These are phyloP conservation scores for Automeris io DNA, from an alignment of 2,888 invertebrate genomes.

Conservation along the genomic window DNA sequence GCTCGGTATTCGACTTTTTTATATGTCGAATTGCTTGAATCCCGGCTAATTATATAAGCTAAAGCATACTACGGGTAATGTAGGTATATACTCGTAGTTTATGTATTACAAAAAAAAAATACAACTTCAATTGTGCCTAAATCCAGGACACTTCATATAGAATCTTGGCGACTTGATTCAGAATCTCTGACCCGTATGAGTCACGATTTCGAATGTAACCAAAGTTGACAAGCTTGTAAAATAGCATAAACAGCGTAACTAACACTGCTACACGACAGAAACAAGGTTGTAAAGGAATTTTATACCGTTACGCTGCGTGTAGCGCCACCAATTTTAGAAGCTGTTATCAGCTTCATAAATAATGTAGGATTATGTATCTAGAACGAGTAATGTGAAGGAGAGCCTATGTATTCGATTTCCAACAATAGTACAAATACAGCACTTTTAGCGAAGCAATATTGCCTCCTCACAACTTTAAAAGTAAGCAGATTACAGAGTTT, in stretches of 20 bases:
- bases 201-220: constrained; percentile 34
- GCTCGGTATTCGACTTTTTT: no score
- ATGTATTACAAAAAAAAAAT: no score
- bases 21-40: no score
- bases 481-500: no score
- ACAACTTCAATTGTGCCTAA: neutral
- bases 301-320: constrained; percentile 52
- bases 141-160: neutral
- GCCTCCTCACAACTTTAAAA: neutral
- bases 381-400: constrained; percentile 23
- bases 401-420: constrained; percentile 4
- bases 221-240: constrained; percentile 45
- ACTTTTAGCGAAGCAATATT: neutral
- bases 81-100: no score
- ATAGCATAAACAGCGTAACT: constrained; percentile 41
- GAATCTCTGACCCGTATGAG: constrained; percentile 50
- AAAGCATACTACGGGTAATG: no score
- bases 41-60: no score
- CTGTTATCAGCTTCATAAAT: constrained; percentile 38
- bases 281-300: constrained; percentile 49
- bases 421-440: neutral
- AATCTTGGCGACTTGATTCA: constrained; percentile 16
- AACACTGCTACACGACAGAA: constrained; percentile 53
- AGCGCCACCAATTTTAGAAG: constrained; percentile 31
- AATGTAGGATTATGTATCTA: constrained; percentile 28